A percentile compares a stretch with the other conserved stretches of the same genome.
Conservation (phyloP, 2,113 vertebrate species). For the Poeciliopsis occidentalis region DNA sequence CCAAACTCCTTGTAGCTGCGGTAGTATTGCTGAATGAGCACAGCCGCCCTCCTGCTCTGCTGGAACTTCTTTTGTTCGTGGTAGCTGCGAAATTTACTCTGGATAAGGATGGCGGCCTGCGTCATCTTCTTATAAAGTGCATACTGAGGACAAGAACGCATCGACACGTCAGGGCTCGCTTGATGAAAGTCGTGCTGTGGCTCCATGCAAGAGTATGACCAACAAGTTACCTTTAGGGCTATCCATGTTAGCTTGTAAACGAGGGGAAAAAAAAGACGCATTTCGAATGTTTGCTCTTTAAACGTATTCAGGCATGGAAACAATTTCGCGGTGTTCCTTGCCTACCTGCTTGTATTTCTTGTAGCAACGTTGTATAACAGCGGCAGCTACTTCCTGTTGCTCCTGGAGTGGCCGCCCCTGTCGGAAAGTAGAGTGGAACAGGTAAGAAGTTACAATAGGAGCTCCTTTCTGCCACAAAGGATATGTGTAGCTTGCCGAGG, state of each 20-base stretch:
- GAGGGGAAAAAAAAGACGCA: constrained; percentile 48
- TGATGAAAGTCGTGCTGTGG: background rate
- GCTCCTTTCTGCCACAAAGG: constrained; percentile 50
- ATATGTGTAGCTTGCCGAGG: constrained; percentile 43
- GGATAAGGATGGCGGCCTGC: constrained; percentile 99
- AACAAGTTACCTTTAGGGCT: constrained; percentile 96
- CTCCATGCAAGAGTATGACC: constrained; percentile 10
- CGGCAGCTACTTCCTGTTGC: constrained; percentile 96
- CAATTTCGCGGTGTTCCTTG: background rate
- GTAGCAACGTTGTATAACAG: constrained; percentile 98
- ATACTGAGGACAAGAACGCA: constrained; percentile 82
- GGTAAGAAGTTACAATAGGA: constrained; percentile 63
- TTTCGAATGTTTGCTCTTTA: constrained; percentile 40
- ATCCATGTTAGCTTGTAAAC: constrained; percentile 99
- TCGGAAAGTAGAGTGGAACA: constrained; percentile 66
- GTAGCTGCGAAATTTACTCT: constrained; percentile 99
- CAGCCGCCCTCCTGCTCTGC: constrained; percentile 93
- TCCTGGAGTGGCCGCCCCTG: constrained; percentile 94
- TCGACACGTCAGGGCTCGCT: background rate
- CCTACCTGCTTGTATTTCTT: constrained; percentile 99
- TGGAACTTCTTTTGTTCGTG: constrained; percentile 97
- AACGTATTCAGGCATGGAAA: constrained; percentile 1
- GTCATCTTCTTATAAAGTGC: constrained; percentile 99
- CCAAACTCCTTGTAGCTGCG: constrained; percentile 95
- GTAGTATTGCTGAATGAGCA: constrained; percentile 98